Base-by-base conservation (phyloP, 2,888 invertebrate genomes). In the Drosophila formosana region DNA sequence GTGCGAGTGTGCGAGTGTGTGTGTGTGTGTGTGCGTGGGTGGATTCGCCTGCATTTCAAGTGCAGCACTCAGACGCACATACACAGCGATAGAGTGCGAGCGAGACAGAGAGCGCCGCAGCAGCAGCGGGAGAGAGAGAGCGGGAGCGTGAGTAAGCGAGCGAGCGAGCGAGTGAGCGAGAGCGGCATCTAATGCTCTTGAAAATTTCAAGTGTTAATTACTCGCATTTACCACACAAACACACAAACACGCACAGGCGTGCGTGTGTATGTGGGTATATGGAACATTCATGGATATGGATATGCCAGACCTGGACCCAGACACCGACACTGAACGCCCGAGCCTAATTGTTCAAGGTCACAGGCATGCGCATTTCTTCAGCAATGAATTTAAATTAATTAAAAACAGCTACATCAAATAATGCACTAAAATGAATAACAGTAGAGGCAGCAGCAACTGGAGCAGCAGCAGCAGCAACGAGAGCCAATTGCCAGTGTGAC, bases 181-280 rank as follows among this genome's bases (percentile, higher is more conserved):
- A 71, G 55, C 56, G 70, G 47, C 68, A 62, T 72, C 89, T 87
- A 80, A 75, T 89, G 87, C 83, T 87, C 89, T 89, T 89, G 85
- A 79, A 89, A 86, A 78, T 83, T 89, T 88, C 62, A 88, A 82
- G 80, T 82, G 86, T 80, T 82, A 89, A 86, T 89, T 89, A 89
- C 82, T 78, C 74, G 69, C 76, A 75, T 87, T 80, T 76, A 66
- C 74, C 52, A 63, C 58, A 80, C 72, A 69, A 52, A 63, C 52
- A 76, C 55, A 30, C 34, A 56, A 56, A 63, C 52, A 51, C 51
- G 49, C 43, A 46, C 56, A 47, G 18, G 60, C 69, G 61, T 46
- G 26, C 26, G 13, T 37, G 39, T 56, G 43, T 80, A 74, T 81
- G 66, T 86, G 69, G 72, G 78, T 89, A 87, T 84, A 71, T 84